These are phyloP conservation scores for Peromyscus nudipes DNA, from an alignment of 2,797 vertebrate species.

Conservation along the genomic window DNA sequence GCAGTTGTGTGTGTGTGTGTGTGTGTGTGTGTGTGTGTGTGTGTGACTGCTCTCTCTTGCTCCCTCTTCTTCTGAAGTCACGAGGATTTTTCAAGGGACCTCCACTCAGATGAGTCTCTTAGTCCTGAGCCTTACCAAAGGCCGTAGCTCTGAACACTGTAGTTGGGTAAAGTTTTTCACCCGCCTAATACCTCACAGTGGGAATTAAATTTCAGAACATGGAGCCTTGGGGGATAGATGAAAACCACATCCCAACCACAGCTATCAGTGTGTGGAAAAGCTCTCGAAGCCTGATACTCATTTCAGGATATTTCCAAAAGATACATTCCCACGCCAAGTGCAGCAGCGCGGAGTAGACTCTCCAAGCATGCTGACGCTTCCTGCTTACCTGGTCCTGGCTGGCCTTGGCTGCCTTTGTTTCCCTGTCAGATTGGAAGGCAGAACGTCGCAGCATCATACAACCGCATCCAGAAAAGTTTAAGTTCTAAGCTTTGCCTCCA, in stretches of 20 bases:
- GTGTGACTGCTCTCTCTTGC: not conserved
- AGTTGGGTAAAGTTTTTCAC: not conserved
- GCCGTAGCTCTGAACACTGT: not conserved
- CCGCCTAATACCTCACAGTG: not conserved
- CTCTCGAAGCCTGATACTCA: not conserved
- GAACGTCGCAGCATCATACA: not conserved
- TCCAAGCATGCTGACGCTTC: no score
- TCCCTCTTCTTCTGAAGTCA: not conserved
- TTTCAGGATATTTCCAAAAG: not conserved
- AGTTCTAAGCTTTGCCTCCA: not conserved
- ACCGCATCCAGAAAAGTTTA: not conserved
- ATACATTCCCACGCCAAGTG: not conserved
- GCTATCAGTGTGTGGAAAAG: not conserved
- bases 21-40: not conserved
- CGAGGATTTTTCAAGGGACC: not conserved
- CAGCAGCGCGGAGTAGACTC: not conserved
- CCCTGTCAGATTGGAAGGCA: not conserved
- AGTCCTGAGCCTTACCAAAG: not conserved
- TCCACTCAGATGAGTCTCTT: not conserved
- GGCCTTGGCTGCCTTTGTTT: not conserved
- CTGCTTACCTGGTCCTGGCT: not conserved
- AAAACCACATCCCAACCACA: not conserved
- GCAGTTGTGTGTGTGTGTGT: no score
- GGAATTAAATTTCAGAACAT: not conserved
- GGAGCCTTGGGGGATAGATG: not conserved